Conservation (phyloP, 92 coral and sea anemone species). For the Pocillopora meandrina region DNA sequence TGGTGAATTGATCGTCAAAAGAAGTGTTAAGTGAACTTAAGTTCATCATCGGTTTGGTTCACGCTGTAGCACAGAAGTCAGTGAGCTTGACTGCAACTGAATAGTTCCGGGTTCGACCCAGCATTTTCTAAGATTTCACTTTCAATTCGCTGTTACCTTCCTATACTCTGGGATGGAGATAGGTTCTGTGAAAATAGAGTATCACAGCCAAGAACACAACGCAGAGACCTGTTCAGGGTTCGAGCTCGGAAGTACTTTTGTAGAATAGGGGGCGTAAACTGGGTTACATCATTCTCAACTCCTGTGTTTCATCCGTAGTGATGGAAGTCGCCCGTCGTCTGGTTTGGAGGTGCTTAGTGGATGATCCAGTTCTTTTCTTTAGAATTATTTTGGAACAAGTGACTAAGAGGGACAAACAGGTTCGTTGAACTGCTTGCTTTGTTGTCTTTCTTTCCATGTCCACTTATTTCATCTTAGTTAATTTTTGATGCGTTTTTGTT, state of each 20-base stretch:
- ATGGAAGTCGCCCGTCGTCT: constrained; percentile 88
- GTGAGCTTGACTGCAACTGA: too few species aligned
- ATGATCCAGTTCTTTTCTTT: constrained; percentile 93
- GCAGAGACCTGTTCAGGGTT: too few species aligned
- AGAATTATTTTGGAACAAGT: constrained; percentile 90
- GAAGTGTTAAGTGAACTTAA: background rate
- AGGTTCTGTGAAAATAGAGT: background rate
- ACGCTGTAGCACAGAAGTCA: too few species aligned
- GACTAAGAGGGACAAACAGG: constrained; percentile 97
- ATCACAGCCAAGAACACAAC: too few species aligned
- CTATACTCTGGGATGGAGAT: too few species aligned
- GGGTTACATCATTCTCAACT: too few species aligned
- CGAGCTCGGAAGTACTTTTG: too few species aligned
- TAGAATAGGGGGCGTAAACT: too few species aligned
- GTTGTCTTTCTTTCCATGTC: background rate
- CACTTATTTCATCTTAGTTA: too few species aligned
- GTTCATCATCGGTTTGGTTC: background rate
- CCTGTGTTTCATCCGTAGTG: constrained; percentile 50
- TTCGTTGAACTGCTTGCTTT: constrained; percentile 9
- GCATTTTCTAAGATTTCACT: background rate
- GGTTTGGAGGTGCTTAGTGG: constrained; percentile 91
- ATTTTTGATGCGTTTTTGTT: background rate
- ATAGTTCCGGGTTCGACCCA: too few species aligned
- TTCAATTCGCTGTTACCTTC: too few species aligned
- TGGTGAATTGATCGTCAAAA: background rate